Conservation (phyloP, 2,888 invertebrate species). For the Amphipyra tragopoginis region DNA sequence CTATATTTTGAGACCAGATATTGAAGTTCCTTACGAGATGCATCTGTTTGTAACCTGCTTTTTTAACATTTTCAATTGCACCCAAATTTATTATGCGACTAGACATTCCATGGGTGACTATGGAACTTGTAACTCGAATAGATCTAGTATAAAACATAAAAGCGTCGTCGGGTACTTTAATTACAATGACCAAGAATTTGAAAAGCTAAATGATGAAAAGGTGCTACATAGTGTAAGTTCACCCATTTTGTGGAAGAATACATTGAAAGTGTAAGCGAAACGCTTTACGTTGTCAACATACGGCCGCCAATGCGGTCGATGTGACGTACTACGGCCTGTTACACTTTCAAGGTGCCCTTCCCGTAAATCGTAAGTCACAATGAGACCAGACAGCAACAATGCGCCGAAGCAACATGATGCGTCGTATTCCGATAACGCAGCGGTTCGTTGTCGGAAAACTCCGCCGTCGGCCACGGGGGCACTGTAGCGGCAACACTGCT, state of each 20-base stretch:
- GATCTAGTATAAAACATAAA: constrained; percentile 21
- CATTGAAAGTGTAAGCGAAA: constrained; percentile 2
- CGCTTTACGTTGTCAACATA: not conserved
- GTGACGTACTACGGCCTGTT: not conserved
- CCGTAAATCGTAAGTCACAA: not conserved
- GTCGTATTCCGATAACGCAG: not conserved
- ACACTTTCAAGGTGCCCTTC: constrained; percentile 1
- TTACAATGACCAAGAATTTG: constrained; percentile 25
- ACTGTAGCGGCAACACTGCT: not conserved
- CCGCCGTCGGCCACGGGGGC: not conserved
- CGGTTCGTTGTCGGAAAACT: not conserved
- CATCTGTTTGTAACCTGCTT: constrained; percentile 13
- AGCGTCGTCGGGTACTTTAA: constrained; percentile 19
- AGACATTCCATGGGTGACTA: constrained; percentile 51
- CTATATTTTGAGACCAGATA: constrained; percentile 32
- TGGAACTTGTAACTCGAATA: constrained; percentile 18
- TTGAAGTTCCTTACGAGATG: constrained; percentile 12
- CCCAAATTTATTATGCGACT: constrained; percentile 61
- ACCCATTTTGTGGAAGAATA: constrained; percentile 24
- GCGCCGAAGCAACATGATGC: not conserved
- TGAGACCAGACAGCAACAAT: not conserved
- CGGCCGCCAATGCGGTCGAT: not conserved
- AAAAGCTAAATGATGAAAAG: constrained; percentile 28
- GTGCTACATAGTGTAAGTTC: constrained; percentile 13
- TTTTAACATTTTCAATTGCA: constrained; percentile 42